Evolutionary conservation across 1,140 invertebrate genomes (phyloP).

Genomic region (Eriocheir sinensis): DNA sequence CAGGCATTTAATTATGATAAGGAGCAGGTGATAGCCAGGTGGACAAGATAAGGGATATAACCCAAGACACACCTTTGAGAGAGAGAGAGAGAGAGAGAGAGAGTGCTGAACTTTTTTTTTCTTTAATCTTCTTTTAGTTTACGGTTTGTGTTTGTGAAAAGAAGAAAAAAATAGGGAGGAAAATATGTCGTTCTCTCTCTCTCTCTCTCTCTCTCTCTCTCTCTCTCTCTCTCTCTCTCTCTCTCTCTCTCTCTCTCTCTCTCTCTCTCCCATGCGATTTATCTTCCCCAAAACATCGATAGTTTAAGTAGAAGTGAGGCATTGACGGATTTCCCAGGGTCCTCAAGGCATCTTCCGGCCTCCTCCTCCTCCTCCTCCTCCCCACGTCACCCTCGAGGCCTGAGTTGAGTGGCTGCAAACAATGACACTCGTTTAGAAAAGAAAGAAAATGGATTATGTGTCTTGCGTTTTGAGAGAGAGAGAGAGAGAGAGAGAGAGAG

Average conservation of each 20-base stretch:
- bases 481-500: conserved; percentile 43
- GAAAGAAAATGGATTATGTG: conserved; percentile 1
- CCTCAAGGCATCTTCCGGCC: neutral
- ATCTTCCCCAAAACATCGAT: neutral
- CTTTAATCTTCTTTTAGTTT: too few species aligned
- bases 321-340: neutral
- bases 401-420: neutral
- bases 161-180: neutral
- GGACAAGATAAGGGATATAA: neutral
- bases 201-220: conserved; percentile 55
- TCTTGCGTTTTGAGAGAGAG: neutral
- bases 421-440: neutral
- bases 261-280: conserved; percentile 40
- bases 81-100: neutral
- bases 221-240: conserved; percentile 54
- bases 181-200: conserved; percentile 35
- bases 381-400: neutral
- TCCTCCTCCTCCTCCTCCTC: neutral
- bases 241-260: conserved; percentile 53
- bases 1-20: conserved; percentile 9
- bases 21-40: neutral
- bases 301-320: neutral
- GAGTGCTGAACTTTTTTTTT: too few species aligned
- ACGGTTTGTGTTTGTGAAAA: too few species aligned
- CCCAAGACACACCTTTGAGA: neutral